These are phyloP conservation scores for Camptogramma bilineatum DNA, from an alignment of 2,888 invertebrate species.

Conservation along the genomic window DNA sequence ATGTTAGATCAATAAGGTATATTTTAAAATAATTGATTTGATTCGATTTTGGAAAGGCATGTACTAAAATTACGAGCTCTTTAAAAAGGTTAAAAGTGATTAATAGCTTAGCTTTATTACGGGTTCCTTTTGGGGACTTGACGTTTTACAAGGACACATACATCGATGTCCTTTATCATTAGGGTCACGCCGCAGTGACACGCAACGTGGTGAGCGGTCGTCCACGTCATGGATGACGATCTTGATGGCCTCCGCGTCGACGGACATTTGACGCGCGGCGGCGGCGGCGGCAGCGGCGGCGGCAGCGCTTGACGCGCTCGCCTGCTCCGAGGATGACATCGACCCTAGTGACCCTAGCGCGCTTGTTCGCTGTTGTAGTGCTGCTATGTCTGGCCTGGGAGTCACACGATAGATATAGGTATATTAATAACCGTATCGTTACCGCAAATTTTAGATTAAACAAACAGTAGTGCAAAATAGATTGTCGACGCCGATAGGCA, in stretches of 20 bases:
- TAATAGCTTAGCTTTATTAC: not conserved
- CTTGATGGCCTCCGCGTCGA: constrained; percentile 96
- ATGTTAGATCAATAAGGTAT: constrained; percentile 10
- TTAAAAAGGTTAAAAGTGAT: not conserved
- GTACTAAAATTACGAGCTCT: not conserved
- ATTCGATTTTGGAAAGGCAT: not conserved
- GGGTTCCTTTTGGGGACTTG: not conserved
- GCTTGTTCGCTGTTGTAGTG: constrained; percentile 86
- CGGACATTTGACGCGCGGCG: constrained; percentile 92
- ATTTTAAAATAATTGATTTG: constrained; percentile 11
- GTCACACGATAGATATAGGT: not conserved
- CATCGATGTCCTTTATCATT: constrained; percentile 94
- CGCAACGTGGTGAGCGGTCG: constrained; percentile 90
- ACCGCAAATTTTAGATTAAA: not conserved
- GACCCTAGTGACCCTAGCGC: constrained; percentile 80
- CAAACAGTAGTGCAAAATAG: not conserved
- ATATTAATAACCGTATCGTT: not conserved
- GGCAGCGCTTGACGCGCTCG: constrained; percentile 71
- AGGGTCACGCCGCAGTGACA: constrained; percentile 91
- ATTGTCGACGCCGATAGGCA: not conserved
- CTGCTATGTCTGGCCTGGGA: constrained; percentile 90
- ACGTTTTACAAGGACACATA: constrained; percentile 78
- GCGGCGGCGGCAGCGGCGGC: constrained; percentile 85
- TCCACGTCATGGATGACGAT: constrained; percentile 97
- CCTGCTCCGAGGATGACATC: constrained; percentile 65